Conservation (phyloP, 2,113 vertebrate genomes). For the Arizona elegans region DNA sequence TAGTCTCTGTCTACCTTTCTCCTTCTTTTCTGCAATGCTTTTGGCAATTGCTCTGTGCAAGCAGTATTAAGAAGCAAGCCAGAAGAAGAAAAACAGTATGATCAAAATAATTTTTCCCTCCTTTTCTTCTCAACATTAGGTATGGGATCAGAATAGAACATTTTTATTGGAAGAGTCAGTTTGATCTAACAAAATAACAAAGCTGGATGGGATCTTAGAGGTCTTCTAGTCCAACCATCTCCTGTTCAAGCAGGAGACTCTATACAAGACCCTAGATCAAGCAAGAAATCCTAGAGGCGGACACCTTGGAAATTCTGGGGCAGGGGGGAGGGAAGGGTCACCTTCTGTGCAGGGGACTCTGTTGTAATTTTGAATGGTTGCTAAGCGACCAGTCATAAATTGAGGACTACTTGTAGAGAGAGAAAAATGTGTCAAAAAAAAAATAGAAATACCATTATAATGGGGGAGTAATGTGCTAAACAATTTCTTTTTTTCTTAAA, state of each 20-base stretch:
- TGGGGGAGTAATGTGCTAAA: too few species aligned
- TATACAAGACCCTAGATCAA: background rate
- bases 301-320: background rate
- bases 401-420: background rate
- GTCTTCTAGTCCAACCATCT: background rate
- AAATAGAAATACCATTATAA: background rate
- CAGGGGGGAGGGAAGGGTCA: background rate
- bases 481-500: background rate
- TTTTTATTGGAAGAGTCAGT: background rate
- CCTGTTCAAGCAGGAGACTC: background rate
- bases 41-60: background rate
- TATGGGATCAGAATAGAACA: background rate
- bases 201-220: background rate
- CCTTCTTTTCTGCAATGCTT: background rate
- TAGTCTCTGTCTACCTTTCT: background rate
- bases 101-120: background rate
- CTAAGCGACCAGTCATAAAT: background rate
- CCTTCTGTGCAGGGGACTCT: background rate
- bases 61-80: background rate
- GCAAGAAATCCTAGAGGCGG: background rate
- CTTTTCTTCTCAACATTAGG: background rate
- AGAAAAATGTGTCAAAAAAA: background rate
- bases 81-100: background rate
- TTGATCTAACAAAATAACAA: background rate
- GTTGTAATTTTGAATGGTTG: background rate